Base-by-base conservation (phyloP, 2,113 vertebrate genomes). In the Ellobius talpinus region DNA sequence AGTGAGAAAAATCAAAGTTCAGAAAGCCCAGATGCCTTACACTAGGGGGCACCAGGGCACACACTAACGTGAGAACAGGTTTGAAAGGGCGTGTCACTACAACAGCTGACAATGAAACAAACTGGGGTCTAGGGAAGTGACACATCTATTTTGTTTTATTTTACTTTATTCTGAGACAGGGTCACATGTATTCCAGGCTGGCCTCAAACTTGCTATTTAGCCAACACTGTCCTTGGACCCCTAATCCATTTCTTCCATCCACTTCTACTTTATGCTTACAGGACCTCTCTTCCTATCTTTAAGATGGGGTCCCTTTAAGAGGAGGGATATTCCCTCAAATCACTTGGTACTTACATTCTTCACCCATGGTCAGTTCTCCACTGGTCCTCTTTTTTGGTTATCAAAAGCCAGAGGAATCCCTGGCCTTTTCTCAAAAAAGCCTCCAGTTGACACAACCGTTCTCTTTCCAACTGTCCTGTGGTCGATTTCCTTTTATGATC, bases 361-460 rank as follows among this genome's bases (percentile, higher is more conserved):
- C 82, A 81, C 14, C 36, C 70, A 70, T 24, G 26, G 39, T 91
- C 31, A 52, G 8, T 55, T 82, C 72, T 68, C 70, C 93, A 94
- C n/a, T 73, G 24, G 10, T 84, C 93, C 74, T 89, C 87, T 92
- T 93, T 82, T 42, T 50, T 70, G 82, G 42, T 65, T 42, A 74
- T 87, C 81, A 88, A 61, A 74, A 95, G 58, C 6, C 58, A 58
- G 58, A 58, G 58, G 90, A 21, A 70, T 33, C 12, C 19, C 26
- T 90, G 47, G 50, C 14, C 73, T 81, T 58, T 90, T 36, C 39
- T 23, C 36, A 81, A 55, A n/a, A 36, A n/a, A 87, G 7, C 42
- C 61, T 93, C 87, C n/a, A 72, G 24, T 61, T 77, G 68, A 42
- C 50, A 61, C 77, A 70, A 10, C 13, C 11, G 26, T 17, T 91